A percentile compares a stretch with the other conserved stretches of the same genome.
phyloP scores from a whole-genome alignment of 1,140 invertebrate genomes.

The Amphibalanus amphitrite region DNA sequence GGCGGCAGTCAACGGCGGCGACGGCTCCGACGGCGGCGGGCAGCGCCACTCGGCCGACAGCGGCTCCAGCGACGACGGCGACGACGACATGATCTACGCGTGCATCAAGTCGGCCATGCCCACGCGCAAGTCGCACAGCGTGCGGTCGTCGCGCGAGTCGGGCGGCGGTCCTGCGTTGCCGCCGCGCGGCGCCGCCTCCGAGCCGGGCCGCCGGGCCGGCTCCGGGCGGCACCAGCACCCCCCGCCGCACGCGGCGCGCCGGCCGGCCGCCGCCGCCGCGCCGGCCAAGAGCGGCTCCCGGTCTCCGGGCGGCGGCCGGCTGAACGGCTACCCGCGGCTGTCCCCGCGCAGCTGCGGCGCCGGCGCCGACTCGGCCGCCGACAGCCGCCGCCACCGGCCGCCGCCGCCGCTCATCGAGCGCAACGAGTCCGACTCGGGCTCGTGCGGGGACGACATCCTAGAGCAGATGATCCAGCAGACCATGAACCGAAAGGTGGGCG shows the following conservation, averaged over 20 bases:
- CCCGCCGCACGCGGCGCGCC: no score
- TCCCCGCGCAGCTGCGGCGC: not conserved
- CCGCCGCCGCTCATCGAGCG: not conserved
- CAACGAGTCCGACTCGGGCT: not conserved
- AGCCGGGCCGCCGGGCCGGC: no score
- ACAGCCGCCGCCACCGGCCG: not conserved
- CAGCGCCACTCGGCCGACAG: slow-evolving; percentile 22
- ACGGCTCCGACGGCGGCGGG: slow-evolving; percentile 15
- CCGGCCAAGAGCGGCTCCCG: not conserved
- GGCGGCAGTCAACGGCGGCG: slow-evolving; percentile 3
- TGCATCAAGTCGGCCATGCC: slow-evolving; percentile 60
- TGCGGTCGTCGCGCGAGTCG: no score
- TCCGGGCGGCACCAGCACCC: not conserved
- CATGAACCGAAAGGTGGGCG: not conserved
- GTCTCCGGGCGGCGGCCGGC: not conserved
- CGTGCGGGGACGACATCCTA: not conserved
- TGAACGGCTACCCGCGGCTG: not conserved
- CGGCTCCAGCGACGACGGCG: slow-evolving; percentile 42
- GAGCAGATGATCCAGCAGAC: slow-evolving; percentile 3
- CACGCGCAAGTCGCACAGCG: slow-evolving; percentile 23
- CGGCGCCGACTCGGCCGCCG: no score
- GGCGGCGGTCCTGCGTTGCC: no score
- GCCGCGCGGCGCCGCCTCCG: no score
- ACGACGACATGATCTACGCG: slow-evolving; percentile 49
- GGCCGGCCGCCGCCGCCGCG: no score